Base-by-base conservation (phyloP, 2,888 invertebrate species). In the Diaperis boleti region DNA sequence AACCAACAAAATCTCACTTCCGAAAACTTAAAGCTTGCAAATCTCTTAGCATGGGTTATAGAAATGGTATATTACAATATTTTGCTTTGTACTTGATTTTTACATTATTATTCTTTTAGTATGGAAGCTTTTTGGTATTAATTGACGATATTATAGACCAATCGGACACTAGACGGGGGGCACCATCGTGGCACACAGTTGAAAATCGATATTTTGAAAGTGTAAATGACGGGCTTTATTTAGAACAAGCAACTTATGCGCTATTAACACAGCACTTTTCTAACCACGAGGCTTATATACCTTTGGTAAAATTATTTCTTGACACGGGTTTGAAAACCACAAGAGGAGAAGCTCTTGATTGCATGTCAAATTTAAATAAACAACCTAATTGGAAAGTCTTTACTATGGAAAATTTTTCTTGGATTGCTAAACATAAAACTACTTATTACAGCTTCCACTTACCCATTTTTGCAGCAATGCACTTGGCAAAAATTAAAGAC, bases 361-460 rank as follows among this genome's bases (percentile, higher is more conserved):
- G 88, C 55, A 83, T 91, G 37, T 87, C 92, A 62, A 82, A 86
- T 7, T 85, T 85, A 69, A 54, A 73, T 33, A 82, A 82, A 8
- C 87, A 85, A 73, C 87, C 89, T 1, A 86, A 88, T 74, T 83
- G 92, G 62, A 83, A 87, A 22, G 83, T 85, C 41, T 93, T 92
- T 81, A 94, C 94, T 0, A 92, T 93, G 90, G 92, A 92, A 60
- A 88, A 90, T 72, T 96, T 96, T 79, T 89, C 89, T 76, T 85
- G 91, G 0, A 95, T 97, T 74, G 92, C 93, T 1, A 92, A 93
- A 73, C 95, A 95, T 81, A 97, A 96, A 83, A 95, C 95, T 1
- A 90, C 94, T 0, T 95, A 93, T 82, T 98, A 98, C 82, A 90
- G 96, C 0, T 97, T 96, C 83, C 92, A 94, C 80, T 86, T 97